These are phyloP conservation scores for Pectinophora gossypiella DNA, from an alignment of 1,140 invertebrate genomes.

Conservation along the genomic window DNA sequence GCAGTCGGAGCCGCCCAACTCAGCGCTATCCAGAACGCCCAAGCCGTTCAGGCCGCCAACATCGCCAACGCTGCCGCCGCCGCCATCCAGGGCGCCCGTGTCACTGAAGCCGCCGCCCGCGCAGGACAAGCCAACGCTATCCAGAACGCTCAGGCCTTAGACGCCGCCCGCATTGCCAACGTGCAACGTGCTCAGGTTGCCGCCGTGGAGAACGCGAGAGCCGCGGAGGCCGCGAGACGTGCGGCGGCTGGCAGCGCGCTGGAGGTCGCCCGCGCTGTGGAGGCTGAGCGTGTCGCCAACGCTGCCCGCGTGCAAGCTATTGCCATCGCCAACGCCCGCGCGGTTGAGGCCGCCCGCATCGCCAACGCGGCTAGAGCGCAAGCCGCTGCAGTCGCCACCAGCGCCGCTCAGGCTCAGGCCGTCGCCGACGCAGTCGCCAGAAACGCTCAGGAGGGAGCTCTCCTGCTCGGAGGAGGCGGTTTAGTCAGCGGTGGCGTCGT, in stretches of 20 bases:
- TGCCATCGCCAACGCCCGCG: slow-evolving; percentile 57
- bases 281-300: slow-evolving; percentile 56
- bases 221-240: slow-evolving; percentile 49
- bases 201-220: slow-evolving; percentile 56
- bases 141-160: slow-evolving; percentile 55
- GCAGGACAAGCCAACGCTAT: slow-evolving; percentile 52
- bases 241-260: slow-evolving; percentile 43
- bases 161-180: slow-evolving; percentile 55
- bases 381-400: slow-evolving; percentile 49
- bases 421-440: slow-evolving; percentile 55
- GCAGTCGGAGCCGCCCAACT: slow-evolving; percentile 57
- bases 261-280: slow-evolving; percentile 49
- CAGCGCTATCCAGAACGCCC: slow-evolving; percentile 64
- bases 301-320: slow-evolving; percentile 57
- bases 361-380: slow-evolving; percentile 58
- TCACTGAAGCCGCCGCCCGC: slow-evolving; percentile 50
- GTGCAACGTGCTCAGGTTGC: slow-evolving; percentile 59
- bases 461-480: slow-evolving; percentile 33
- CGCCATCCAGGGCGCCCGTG: slow-evolving; percentile 56
- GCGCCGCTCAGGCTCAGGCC: slow-evolving; percentile 55
- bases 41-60: slow-evolving; percentile 55
- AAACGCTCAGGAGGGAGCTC: slow-evolving; percentile 40
- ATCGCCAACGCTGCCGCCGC: slow-evolving; percentile 57
- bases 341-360: slow-evolving; percentile 54
- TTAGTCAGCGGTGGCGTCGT: slow-evolving; percentile 19